These are phyloP conservation scores for Keiferia lycopersicella DNA, from an alignment of 2,888 invertebrate species.

Conservation along the genomic window DNA sequence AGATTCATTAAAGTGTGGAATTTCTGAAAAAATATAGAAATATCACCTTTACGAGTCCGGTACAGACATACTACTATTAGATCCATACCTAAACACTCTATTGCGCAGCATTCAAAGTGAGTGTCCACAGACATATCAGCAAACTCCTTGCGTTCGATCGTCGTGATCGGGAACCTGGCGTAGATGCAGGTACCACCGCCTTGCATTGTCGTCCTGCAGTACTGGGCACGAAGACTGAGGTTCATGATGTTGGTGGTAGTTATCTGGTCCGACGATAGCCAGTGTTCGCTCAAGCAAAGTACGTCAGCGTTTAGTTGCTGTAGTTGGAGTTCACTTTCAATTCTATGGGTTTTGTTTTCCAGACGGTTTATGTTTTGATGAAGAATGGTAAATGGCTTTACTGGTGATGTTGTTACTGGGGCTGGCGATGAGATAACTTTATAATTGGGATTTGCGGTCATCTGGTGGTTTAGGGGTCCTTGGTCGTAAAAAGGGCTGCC, in stretches of 20 bases:
- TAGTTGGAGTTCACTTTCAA: slow-evolving; percentile 25
- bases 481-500: slow-evolving; percentile 3
- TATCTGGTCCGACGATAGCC: slow-evolving; percentile 9
- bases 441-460: background rate
- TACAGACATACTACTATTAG: too few species aligned
- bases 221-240: slow-evolving; percentile 10
- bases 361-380: slow-evolving; percentile 22
- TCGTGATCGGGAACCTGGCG: too few species aligned
- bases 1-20: too few species aligned
- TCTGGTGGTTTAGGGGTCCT: background rate
- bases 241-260: background rate
- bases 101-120: too few species aligned
- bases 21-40: too few species aligned
- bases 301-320: background rate
- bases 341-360: slow-evolving; percentile 19
- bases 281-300: slow-evolving; percentile 18
- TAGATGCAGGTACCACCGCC: too few species aligned
- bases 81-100: too few species aligned
- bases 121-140: too few species aligned
- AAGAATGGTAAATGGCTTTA: background rate
- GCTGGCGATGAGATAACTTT: background rate
- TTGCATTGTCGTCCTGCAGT: background rate
- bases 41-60: too few species aligned
- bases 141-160: too few species aligned
- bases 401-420: background rate